phyloP scores from a whole-genome alignment of 37 sponge, comb jelly and placozoan species.

The Oopsacas minuta region DNA sequence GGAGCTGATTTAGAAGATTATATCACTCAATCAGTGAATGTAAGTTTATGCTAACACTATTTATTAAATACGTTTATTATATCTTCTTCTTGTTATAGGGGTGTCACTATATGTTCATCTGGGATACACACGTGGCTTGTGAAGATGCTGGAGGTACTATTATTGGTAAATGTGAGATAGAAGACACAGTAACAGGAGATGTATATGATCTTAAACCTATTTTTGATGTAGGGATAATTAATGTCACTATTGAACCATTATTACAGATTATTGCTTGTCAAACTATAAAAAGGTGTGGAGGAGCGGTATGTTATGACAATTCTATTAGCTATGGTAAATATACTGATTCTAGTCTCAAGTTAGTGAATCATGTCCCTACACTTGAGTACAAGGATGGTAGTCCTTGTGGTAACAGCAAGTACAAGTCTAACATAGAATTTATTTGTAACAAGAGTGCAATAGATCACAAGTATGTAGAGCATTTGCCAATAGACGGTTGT shows the following conservation, averaged over 20 bases:
- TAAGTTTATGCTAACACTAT: not conserved
- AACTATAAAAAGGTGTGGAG: not conserved
- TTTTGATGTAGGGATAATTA: not conserved
- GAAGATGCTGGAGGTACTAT: not conserved
- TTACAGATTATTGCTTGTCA: not conserved
- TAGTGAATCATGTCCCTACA: not conserved
- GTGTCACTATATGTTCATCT: not conserved
- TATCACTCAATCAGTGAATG: not conserved
- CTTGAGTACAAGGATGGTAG: not conserved
- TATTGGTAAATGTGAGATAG: not conserved
- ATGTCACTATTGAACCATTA: not conserved
- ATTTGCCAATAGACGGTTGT: not conserved
- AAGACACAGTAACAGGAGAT: not conserved
- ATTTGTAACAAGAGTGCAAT: slow-evolving; percentile 7
- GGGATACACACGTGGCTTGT: slow-evolving; percentile 4
- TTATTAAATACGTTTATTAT: no score
- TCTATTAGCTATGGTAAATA: not conserved
- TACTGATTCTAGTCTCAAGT: not conserved
- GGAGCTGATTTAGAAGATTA: slow-evolving; percentile 12
- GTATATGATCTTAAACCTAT: not conserved
- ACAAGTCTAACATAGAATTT: not conserved
- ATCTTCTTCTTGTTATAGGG: not conserved
- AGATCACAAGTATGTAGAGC: slow-evolving; percentile 9
- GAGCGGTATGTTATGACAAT: not conserved
- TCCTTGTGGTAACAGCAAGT: not conserved